These are phyloP conservation scores for Zaprionus obscuricornis DNA, from an alignment of 2,888 invertebrate genomes.

Conservation along the genomic window DNA sequence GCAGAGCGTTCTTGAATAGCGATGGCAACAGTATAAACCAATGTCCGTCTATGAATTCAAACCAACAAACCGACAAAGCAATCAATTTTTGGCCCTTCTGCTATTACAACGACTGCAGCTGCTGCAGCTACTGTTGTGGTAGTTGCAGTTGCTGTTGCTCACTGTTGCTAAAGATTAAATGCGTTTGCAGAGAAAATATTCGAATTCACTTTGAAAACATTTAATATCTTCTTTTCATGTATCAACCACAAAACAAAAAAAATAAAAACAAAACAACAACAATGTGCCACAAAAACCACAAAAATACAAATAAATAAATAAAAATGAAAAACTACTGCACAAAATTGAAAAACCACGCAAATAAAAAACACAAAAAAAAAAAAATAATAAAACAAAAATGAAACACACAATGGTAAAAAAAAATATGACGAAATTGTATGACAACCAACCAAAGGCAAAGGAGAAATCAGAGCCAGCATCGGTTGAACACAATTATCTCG, in stretches of 20 bases:
- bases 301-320: constrained; percentile 66
- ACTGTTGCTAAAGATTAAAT: constrained; percentile 58
- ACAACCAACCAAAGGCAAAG: constrained; percentile 61
- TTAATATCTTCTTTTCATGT: constrained; percentile 63
- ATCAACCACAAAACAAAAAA: constrained; percentile 44
- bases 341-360: constrained; percentile 58
- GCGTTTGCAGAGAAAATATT: constrained; percentile 49
- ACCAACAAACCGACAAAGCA: constrained; percentile 70
- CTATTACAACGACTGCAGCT: constrained; percentile 8
- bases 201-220: constrained; percentile 47
- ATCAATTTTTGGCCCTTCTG: constrained; percentile 63
- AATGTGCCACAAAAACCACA: constrained; percentile 56
- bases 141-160: constrained; percentile 10
- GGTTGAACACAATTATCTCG: constrained; percentile 83
- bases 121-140: constrained; percentile 11
- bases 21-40: constrained; percentile 66
- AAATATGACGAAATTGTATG: constrained; percentile 16
- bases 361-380: constrained; percentile 29
- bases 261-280: constrained; percentile 45
- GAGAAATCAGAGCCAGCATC: constrained; percentile 81
- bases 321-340: constrained; percentile 47
- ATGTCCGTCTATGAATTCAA: constrained; percentile 52
- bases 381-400: constrained; percentile 25
- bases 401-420: too few species aligned
- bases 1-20: constrained; percentile 54